Evolutionary conservation across 1,140 invertebrate genomes (phyloP).

Genomic region (Trichonephila clavipes): DNA sequence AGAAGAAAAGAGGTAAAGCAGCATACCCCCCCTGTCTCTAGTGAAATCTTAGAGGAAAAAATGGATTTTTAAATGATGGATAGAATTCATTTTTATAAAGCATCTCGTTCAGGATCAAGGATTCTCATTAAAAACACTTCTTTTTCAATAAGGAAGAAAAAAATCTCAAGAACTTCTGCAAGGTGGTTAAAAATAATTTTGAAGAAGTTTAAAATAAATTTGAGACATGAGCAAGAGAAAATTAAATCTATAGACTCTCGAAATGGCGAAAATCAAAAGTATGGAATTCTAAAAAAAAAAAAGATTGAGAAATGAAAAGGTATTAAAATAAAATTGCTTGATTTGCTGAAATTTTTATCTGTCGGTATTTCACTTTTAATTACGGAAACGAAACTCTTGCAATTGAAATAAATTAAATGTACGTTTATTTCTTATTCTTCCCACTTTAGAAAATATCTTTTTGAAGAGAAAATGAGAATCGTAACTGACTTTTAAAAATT

Average conservation of each 20-base stretch:
- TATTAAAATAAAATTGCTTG: not conserved
- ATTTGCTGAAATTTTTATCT: not conserved
- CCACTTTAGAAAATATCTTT: no score
- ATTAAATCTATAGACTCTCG: not conserved
- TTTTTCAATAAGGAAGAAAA: no score
- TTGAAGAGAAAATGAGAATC: no score
- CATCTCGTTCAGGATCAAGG: not conserved
- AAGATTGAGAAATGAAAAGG: not conserved
- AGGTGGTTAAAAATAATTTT: not conserved
- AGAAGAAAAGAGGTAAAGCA: not conserved
- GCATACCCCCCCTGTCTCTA: not conserved
- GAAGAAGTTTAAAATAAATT: not conserved
- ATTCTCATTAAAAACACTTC: not conserved
- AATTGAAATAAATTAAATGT: no score
- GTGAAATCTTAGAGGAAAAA: not conserved
- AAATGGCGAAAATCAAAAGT: no score
- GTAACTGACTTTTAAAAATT: no score
- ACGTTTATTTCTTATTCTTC: no score
- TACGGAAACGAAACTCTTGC: not conserved
- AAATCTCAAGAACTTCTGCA: not conserved
- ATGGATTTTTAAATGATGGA: not conserved
- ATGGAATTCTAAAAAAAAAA: not conserved
- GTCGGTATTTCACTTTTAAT: not conserved
- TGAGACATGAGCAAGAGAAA: not conserved
- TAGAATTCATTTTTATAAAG: not conserved